These are phyloP conservation scores for Heterochromis multidens DNA, from an alignment of 2,113 vertebrate genomes.

Conservation along the genomic window DNA sequence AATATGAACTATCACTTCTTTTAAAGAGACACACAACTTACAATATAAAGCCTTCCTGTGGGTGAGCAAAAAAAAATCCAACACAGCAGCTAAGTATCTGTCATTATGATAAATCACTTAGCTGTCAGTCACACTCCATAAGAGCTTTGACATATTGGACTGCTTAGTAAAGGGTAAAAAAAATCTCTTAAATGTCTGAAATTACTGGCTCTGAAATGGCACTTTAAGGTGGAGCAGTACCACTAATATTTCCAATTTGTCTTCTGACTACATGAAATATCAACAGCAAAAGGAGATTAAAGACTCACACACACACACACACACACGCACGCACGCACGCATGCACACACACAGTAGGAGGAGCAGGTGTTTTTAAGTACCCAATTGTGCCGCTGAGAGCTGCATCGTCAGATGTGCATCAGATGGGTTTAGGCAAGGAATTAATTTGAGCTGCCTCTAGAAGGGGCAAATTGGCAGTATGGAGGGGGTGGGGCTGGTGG, in stretches of 20 bases:
- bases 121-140: slow-evolving; percentile 18
- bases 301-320: not conserved
- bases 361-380: slow-evolving; percentile 61
- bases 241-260: slow-evolving; percentile 8
- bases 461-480: slow-evolving; percentile 37
- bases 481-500: not conserved
- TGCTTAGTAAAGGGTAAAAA: not conserved
- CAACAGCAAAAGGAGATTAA: not conserved
- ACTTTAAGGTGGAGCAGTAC: not conserved
- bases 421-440: slow-evolving; percentile 69
- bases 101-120: slow-evolving; percentile 36
- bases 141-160: slow-evolving; percentile 14
- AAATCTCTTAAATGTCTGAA: slow-evolving; percentile 6
- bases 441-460: slow-evolving; percentile 59
- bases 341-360: not conserved
- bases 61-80: not conserved
- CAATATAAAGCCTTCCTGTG: not conserved
- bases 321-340: not conserved
- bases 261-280: not conserved
- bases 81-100: not conserved
- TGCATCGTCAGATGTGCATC: slow-evolving; percentile 58
- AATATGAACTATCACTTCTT: not conserved
- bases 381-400: slow-evolving; percentile 26
- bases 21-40: too few species aligned
- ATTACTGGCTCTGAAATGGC: slow-evolving; percentile 16